phyloP scores from a whole-genome alignment of 2,113 vertebrate species.

The Pterophyllum scalare region DNA sequence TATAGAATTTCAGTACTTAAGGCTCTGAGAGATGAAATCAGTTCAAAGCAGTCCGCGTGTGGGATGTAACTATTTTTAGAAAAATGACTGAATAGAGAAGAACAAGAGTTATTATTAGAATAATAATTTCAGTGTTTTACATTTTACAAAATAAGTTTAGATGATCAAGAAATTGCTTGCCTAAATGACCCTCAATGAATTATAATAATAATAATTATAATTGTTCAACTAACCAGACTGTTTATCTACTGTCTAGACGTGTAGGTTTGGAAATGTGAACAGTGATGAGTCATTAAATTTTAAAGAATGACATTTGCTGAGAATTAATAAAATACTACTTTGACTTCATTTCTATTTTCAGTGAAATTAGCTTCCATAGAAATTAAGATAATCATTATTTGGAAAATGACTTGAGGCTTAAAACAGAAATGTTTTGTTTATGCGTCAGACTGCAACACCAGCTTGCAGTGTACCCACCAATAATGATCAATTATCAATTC shows the following conservation, averaged over 20 bases:
- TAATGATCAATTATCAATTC: constrained; percentile 13
- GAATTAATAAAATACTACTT: constrained; percentile 1
- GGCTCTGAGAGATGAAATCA: constrained; percentile 3
- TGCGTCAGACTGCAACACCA: not conserved
- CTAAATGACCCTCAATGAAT: not conserved
- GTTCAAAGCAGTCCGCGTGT: constrained; percentile 30
- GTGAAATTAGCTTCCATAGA: not conserved
- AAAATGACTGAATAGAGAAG: constrained; percentile 21
- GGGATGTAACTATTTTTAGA: constrained; percentile 51
- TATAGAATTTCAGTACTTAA: not conserved
- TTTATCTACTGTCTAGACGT: not conserved
- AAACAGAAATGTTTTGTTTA: constrained; percentile 6
- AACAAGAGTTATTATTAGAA: constrained; percentile 13
- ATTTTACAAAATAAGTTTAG: not conserved
- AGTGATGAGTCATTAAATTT: not conserved
- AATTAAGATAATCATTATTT: constrained; percentile 7
- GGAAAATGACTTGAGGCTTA: not conserved
- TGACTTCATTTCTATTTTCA: not conserved
- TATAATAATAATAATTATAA: not conserved
- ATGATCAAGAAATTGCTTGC: not conserved
- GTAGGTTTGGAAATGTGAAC: not conserved
- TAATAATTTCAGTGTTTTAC: constrained; percentile 18
- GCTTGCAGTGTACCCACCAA: not conserved
- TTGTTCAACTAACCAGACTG: not conserved
- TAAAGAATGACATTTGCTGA: not conserved